Percentiles rank a stretch among this genome's conserved stretches.
Evolutionary conservation across 2,113 vertebrate species (phyloP).

Genomic region (Corythaixoides concolor): DNA sequence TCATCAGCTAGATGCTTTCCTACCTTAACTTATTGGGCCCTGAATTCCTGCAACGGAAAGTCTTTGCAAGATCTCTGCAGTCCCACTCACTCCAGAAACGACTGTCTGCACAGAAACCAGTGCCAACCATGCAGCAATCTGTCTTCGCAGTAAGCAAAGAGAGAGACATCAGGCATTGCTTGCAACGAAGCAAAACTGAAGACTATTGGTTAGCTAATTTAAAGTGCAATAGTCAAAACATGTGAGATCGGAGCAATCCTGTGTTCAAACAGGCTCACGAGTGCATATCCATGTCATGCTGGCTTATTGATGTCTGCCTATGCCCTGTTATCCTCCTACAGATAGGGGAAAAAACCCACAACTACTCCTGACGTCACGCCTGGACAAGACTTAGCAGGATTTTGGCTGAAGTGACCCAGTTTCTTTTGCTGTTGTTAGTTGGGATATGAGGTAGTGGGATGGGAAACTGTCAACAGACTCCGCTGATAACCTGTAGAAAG

Average conservation of each 20-base stretch:
- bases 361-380: background rate
- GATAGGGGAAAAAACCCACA: background rate
- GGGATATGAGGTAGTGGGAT: background rate
- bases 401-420: background rate
- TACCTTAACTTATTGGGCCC: background rate
- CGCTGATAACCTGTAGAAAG: constrained; percentile 22
- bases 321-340: background rate
- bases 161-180: background rate
- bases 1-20: background rate
- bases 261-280: background rate
- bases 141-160: background rate
- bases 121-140: background rate
- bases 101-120: background rate
- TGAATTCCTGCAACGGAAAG: background rate
- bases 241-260: rapidly evolving
- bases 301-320: background rate
- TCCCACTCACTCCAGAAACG: background rate
- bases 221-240: background rate
- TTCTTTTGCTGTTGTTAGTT: background rate
- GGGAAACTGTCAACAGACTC: constrained; percentile 14
- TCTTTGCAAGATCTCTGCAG: background rate
- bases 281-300: background rate
- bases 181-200: background rate
- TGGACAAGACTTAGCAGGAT: background rate
- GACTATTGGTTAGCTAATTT: background rate